A percentile compares a stretch with the other conserved stretches of the same genome.
Evolutionary conservation across 2,888 invertebrate genomes (phyloP).

Genomic region (Dicyrtomina minuta): DNA sequence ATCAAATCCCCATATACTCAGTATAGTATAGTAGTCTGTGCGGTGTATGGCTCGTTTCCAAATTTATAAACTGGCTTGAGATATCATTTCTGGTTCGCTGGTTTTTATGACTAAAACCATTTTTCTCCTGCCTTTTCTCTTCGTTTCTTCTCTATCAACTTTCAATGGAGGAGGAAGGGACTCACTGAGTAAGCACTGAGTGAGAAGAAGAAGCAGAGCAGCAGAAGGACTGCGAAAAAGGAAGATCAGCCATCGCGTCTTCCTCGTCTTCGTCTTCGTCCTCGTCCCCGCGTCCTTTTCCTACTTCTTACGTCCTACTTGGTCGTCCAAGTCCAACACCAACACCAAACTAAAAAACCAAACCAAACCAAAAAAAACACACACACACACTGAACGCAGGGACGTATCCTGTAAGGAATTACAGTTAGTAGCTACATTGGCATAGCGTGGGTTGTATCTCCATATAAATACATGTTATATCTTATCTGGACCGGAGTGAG

Average conservation of each 20-base stretch:
- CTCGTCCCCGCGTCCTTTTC: neutral
- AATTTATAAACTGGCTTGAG: conserved; percentile 40
- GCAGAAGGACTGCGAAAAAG: neutral
- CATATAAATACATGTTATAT: no score
- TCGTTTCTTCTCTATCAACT: conserved; percentile 3
- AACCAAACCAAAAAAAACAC: conserved; percentile 2
- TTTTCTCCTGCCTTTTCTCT: conserved; percentile 31
- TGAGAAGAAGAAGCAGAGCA: neutral
- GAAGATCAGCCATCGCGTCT: neutral
- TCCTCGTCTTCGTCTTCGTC: neutral
- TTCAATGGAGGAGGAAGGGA: neutral
- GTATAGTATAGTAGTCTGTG: neutral
- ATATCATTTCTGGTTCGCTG: conserved; percentile 42
- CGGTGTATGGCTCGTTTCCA: conserved; percentile 35
- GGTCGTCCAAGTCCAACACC: neutral
- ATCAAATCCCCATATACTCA: neutral
- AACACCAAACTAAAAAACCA: no score
- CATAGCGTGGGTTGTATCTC: no score
- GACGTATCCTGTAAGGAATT: no score
- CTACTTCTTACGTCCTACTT: neutral
- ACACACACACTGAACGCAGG: neutral
- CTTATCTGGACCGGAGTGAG: no score
- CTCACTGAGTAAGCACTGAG: neutral
- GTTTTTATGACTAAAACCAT: conserved; percentile 42
- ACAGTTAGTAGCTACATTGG: no score